Evolutionary conservation across 2,888 invertebrate species (phyloP), one percentile per base, ranked within the genome.

Genomic region (Chelonus formosanus): DNA sequence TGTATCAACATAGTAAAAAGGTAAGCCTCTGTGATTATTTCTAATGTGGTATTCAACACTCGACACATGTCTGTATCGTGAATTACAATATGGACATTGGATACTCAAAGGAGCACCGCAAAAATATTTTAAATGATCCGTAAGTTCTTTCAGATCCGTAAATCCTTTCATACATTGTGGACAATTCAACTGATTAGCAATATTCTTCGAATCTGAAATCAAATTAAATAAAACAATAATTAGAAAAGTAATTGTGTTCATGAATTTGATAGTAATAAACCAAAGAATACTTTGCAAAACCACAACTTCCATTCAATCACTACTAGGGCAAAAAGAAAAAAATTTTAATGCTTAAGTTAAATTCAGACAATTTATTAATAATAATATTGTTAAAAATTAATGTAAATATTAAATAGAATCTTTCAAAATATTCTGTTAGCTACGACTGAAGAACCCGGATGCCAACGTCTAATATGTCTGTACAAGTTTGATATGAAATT

Each of bases 401-500:
- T 20, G 20, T 20, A 20, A 20, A 20, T 20, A 20, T 20, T 52
- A 31, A 35, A 58, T 48, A 32, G 20, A 8, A 20, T 59, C 59
- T 34, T 56, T 77, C 67, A 84, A 61, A 79, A 83, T 74, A 79
- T 77, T 71, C 77, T 81, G 54, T 78, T 80, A 34, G 83, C 78
- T 43, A 76, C 74, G 48, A 82, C 79, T 0, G 78, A 78, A 55
- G 77, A 55, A n/a, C 75, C 73, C 0, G 82, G 80, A 69, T 84
- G 84, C 84, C 84, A 83, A 7, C 83, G 74, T 64, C 83, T 74
- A n/a, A 84, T 79, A 69, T 84, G 84, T 58, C 82, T 76, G 67
- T 84, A 83, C 70, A 84, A 78, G 69, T 83, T 84, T 32, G 83
- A 84, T 5, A 82, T 83, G 4, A 82, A 83, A 69, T 84, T 84